Percentiles rank a stretch among this genome's conserved stretches.
These are phyloP conservation scores for Habroteleia sp. DNA, from an alignment of 2,888 invertebrate genomes.

Conservation along the genomic window DNA sequence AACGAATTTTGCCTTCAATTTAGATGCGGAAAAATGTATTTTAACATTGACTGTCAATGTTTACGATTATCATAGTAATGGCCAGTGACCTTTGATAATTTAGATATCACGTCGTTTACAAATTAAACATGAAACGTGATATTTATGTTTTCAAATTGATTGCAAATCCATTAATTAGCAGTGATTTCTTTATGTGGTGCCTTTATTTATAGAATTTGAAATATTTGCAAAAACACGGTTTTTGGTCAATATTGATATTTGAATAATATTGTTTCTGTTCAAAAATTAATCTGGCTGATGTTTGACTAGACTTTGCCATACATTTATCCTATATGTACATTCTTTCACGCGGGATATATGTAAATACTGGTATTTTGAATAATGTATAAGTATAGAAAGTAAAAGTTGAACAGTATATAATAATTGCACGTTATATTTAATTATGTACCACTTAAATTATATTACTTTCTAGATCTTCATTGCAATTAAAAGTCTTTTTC, in stretches of 20 bases:
- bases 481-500: too few relatives aligned
- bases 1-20: constrained; percentile 49
- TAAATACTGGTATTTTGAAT: too few relatives aligned
- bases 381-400: too few relatives aligned
- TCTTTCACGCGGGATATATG: too few relatives aligned
- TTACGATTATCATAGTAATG: constrained; percentile 17
- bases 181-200: constrained; percentile 4
- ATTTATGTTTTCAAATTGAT: constrained; percentile 2
- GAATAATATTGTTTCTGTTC: background rate
- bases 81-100: constrained; percentile 18
- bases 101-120: constrained; percentile 20
- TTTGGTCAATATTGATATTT: background rate
- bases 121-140: constrained; percentile 22
- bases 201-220: background rate
- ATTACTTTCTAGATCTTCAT: too few relatives aligned
- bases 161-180: constrained; percentile 13
- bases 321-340: too few relatives aligned
- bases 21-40: constrained; percentile 7
- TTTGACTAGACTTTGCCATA: too few relatives aligned
- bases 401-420: too few relatives aligned
- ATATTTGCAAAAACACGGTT: background rate
- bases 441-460: too few relatives aligned
- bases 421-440: too few relatives aligned
- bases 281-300: too few relatives aligned
- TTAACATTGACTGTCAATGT: constrained; percentile 27